phyloP scores from a whole-genome alignment of 1,140 invertebrate genomes.

The Drosophila nigromelanica region DNA sequence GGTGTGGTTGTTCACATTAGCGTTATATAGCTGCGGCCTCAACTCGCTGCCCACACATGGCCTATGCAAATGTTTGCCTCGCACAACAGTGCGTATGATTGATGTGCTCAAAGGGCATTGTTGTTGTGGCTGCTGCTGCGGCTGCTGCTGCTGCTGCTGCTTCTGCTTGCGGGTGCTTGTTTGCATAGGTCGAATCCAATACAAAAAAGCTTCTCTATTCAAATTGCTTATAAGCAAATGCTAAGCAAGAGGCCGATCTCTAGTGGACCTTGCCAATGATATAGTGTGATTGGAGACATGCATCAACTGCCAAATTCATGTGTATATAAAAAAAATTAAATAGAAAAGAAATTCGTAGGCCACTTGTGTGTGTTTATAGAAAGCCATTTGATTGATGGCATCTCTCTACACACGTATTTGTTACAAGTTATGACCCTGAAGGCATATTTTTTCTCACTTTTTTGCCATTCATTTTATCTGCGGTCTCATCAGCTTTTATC shows the following conservation, averaged over 20 bases:
- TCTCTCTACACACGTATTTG: conserved; percentile 2
- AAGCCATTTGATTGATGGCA: conserved; percentile 47
- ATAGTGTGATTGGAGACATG: background rate
- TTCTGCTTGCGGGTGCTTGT: conserved; percentile 6
- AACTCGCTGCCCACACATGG: conserved; percentile 2
- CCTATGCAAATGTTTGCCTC: conserved; percentile 74
- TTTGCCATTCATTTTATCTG: background rate
- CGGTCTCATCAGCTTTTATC: conserved; percentile 10
- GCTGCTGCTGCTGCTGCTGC: too few species aligned
- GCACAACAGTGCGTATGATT: conserved; percentile 73
- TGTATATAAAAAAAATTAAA: too few species aligned
- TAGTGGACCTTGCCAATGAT: conserved; percentile 8
- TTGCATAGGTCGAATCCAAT: conserved; percentile 29
- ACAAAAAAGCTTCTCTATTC: conserved; percentile 1
- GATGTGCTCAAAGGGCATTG: conserved; percentile 61
- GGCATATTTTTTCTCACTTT: background rate
- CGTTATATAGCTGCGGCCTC: background rate
- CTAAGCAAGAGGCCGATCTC: conserved; percentile 13
- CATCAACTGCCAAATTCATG: conserved; percentile 7
- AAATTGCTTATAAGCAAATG: conserved; percentile 10
- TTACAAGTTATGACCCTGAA: conserved; percentile 2
- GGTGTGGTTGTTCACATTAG: conserved; percentile 22
- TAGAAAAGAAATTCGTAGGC: too few species aligned
- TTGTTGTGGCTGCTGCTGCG: conserved; percentile 9
- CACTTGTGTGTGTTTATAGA: conserved; percentile 23